Conservation (phyloP, 2,113 vertebrate genomes). For the Sinosuthora webbiana region DNA sequence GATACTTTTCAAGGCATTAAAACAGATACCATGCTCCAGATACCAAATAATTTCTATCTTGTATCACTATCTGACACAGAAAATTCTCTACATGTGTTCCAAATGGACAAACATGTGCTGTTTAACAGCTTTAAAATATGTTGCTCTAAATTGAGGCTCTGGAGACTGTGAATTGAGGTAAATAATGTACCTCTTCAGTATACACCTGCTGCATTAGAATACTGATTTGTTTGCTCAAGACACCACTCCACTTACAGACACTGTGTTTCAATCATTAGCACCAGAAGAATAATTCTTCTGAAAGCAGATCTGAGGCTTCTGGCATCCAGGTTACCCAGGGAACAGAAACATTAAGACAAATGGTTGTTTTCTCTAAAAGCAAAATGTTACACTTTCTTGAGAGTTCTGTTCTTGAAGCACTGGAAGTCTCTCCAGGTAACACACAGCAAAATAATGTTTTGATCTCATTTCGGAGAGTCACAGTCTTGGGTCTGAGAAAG, state of each 20-base stretch:
- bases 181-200: background rate
- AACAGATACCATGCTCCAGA: background rate
- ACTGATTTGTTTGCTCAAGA: constrained; percentile 11
- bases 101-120: background rate
- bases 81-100: background rate
- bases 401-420: background rate
- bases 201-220: background rate
- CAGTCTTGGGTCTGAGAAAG: background rate
- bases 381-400: background rate
- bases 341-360: background rate
- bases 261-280: background rate
- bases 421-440: background rate
- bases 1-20: background rate
- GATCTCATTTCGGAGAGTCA: background rate
- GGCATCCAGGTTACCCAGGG: background rate
- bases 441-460: background rate
- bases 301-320: background rate
- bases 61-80: background rate
- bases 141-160: background rate
- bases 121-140: background rate
- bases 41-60: background rate
- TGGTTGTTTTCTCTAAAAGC: background rate
- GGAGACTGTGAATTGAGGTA: background rate
- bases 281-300: background rate
- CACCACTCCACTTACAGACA: background rate